phyloP scores from a whole-genome alignment of 1,140 invertebrate genomes.

The Venturia canescens region DNA sequence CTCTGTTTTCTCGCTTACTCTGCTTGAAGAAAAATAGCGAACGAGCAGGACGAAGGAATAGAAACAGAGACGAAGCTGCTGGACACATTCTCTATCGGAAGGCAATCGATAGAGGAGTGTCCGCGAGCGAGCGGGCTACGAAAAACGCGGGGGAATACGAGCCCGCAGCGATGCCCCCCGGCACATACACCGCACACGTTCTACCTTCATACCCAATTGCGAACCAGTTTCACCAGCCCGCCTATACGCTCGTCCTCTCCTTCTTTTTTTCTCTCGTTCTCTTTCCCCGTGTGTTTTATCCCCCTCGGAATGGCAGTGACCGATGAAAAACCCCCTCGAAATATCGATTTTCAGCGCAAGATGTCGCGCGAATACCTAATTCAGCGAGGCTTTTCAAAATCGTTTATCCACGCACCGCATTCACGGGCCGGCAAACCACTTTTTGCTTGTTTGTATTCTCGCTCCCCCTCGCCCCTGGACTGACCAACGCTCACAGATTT shows the following conservation, averaged over 20 bases:
- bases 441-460: too few relatives aligned
- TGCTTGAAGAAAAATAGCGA: not conserved
- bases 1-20: too few relatives aligned
- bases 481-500: too few relatives aligned
- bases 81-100: slow-evolving; percentile 26
- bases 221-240: slow-evolving; percentile 22
- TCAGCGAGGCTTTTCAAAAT: not conserved
- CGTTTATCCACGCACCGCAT: not conserved
- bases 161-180: not conserved
- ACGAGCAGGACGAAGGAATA: not conserved
- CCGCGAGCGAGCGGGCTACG: slow-evolving; percentile 8
- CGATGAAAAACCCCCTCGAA: slow-evolving; percentile 25
- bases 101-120: slow-evolving; percentile 32
- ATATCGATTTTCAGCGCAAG: slow-evolving; percentile 10
- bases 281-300: not conserved
- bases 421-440: too few relatives aligned
- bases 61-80: slow-evolving; percentile 24
- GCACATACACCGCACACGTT: slow-evolving; percentile 22
- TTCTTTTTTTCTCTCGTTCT: not conserved
- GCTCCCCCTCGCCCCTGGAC: too few relatives aligned
- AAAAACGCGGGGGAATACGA: slow-evolving; percentile 12
- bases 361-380: slow-evolving; percentile 25
- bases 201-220: slow-evolving; percentile 37
- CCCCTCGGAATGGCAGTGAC: slow-evolving; percentile 3
- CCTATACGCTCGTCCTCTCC: not conserved